These are phyloP conservation scores for Florisuga fusca DNA, from an alignment of 2,797 vertebrate genomes.

Conservation along the genomic window DNA sequence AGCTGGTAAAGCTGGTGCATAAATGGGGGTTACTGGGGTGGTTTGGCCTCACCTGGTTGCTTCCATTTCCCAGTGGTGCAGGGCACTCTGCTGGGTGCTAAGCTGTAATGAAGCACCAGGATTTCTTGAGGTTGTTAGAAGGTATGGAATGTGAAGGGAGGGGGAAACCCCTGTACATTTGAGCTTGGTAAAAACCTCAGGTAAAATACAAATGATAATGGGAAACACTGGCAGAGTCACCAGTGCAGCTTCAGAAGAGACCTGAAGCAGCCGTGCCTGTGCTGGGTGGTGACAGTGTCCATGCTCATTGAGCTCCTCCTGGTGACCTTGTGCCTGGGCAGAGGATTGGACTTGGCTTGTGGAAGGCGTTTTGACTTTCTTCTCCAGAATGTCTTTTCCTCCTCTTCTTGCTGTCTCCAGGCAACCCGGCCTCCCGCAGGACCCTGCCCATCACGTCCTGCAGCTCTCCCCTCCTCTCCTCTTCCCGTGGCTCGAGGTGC, in stretches of 20 bases:
- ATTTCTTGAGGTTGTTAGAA: neutral
- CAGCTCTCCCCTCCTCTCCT: neutral
- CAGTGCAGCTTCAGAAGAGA: neutral
- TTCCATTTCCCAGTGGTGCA: rapidly evolving
- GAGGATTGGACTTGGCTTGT: neutral
- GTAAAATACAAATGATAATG: no score
- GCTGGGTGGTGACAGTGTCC: neutral
- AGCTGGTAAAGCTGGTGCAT: no score
- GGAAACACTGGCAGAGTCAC: neutral
- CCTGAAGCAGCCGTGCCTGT: neutral
- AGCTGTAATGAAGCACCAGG: no score
- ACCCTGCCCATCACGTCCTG: slow-evolving; percentile 26
- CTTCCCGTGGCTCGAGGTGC: neutral
- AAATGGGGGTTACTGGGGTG: rapidly evolving
- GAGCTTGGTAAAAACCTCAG: no score
- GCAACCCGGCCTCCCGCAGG: slow-evolving; percentile 40
- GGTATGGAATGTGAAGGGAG: neutral
- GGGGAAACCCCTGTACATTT: no score
- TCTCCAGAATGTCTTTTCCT: neutral
- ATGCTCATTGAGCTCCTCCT: neutral
- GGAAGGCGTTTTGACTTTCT: neutral
- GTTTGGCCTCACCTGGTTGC: neutral
- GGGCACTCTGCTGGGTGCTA: neutral
- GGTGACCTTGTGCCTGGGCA: neutral
- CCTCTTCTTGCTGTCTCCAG: slow-evolving; percentile 53